Evolutionary conservation across 2,888 invertebrate genomes (phyloP).

Genomic region (Melanostoma mellinum): DNA sequence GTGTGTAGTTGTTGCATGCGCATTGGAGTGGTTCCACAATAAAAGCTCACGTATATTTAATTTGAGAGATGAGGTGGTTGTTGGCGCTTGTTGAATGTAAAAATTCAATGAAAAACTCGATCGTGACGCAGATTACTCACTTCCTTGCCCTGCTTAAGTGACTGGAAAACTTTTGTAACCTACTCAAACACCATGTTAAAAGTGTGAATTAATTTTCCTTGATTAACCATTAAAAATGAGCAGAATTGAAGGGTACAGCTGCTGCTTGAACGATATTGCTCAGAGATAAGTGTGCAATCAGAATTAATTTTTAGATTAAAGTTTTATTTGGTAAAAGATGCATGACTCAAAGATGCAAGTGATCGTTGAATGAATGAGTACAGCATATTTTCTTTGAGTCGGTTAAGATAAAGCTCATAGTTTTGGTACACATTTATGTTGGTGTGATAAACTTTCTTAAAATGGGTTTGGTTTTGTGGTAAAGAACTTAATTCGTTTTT

Average conservation of each 20-base stretch:
- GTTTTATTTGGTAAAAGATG: too few relatives aligned
- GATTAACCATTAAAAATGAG: background rate
- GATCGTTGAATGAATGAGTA: too few relatives aligned
- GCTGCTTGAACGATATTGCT: background rate
- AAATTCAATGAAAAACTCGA: constrained; percentile 1
- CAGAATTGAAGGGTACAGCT: background rate
- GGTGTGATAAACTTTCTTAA: too few relatives aligned
- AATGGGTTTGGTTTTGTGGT: too few relatives aligned
- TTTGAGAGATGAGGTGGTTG: constrained; percentile 1
- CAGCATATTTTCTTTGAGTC: too few relatives aligned
- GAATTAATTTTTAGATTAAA: too few relatives aligned
- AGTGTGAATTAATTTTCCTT: constrained; percentile 2
- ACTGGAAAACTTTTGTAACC: constrained; percentile 1
- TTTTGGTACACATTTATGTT: too few relatives aligned
- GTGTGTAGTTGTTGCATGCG: constrained; percentile 10
- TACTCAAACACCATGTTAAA: constrained; percentile 28
- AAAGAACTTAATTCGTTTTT: too few relatives aligned
- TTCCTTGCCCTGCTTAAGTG: constrained; percentile 3
- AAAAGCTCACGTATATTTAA: constrained; percentile 4
- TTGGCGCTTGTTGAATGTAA: background rate
- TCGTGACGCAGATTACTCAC: constrained; percentile 23
- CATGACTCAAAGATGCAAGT: too few relatives aligned
- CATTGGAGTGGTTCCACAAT: constrained; percentile 15
- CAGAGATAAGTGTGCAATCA: too few relatives aligned
- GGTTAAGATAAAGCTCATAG: too few relatives aligned